Evolutionary conservation across 2,113 vertebrate genomes (phyloP).

Genomic region (Pteropus alecto): DNA sequence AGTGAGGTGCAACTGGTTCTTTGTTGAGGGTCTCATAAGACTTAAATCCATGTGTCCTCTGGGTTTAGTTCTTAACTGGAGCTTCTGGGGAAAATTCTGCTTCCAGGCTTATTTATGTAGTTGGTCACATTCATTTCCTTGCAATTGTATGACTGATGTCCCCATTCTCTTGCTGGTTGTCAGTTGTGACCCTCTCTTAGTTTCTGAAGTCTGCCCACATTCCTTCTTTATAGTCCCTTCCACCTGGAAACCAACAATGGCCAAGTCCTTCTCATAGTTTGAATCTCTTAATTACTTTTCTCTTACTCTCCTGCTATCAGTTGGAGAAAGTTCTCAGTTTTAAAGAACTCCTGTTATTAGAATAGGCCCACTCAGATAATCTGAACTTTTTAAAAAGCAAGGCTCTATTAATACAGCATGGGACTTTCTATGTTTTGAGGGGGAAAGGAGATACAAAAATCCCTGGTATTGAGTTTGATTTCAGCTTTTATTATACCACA

Average conservation of each 20-base stretch:
- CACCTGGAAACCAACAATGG: background rate
- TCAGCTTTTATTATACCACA: background rate
- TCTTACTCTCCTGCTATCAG: background rate
- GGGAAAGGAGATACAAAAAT: background rate
- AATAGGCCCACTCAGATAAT: background rate
- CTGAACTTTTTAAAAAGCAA: background rate
- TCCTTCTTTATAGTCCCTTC: background rate
- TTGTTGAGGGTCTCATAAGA: background rate
- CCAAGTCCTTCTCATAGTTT: background rate
- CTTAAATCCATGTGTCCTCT: background rate
- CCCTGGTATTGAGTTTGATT: background rate
- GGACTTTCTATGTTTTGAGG: background rate
- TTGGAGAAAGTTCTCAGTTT: background rate
- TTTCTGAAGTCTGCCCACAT: background rate
- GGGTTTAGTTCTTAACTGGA: background rate
- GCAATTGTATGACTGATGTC: background rate
- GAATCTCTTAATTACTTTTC: background rate
- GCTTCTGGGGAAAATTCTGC: background rate
- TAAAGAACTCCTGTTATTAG: background rate
- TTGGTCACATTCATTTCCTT: background rate
- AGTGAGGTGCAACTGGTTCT: background rate
- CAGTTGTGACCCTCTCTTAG: background rate
- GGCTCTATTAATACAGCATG: background rate
- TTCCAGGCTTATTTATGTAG: background rate
- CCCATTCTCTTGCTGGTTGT: background rate